Conservation (phyloP, 2,113 vertebrate genomes). For the Ptychochromis oligacanthus region DNA sequence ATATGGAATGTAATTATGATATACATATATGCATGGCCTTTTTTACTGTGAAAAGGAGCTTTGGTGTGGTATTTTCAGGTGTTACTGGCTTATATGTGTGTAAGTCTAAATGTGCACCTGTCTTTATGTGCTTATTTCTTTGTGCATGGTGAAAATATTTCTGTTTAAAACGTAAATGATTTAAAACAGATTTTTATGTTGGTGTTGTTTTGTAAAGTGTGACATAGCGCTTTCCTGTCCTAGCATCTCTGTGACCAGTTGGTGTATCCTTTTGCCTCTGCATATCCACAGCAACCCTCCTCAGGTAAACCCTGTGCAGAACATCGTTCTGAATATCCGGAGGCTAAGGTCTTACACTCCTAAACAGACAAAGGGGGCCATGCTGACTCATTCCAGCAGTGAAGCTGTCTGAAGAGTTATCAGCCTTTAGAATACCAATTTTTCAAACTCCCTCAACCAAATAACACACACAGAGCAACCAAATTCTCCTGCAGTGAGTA, state of each 20-base stretch:
- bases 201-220: not conserved
- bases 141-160: not conserved
- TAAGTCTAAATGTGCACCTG: conserved; percentile 6
- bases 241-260: conserved; percentile 1
- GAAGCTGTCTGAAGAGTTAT: conserved; percentile 63
- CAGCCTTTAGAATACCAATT: conserved; percentile 70
- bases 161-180: not conserved
- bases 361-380: conserved; percentile 60
- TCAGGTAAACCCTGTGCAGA: conserved; percentile 55
- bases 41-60: conserved; percentile 61
- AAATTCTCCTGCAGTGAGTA: conserved; percentile 42
- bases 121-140: conserved; percentile 13
- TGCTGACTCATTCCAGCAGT: conserved; percentile 68
- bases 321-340: conserved; percentile 58
- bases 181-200: not conserved
- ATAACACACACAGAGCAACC: conserved; percentile 44
- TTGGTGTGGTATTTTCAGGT: conserved; percentile 58
- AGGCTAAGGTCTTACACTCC: conserved; percentile 55
- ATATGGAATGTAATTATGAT: conserved; percentile 82
- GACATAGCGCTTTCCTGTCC: not conserved
- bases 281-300: conserved; percentile 25
- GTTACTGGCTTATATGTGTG: conserved; percentile 10
- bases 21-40: conserved; percentile 81
- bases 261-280: conserved; percentile 5
- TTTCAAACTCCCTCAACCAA: conserved; percentile 58